Conservation (phyloP, 2,797 vertebrate species). For the Paratrypauchen microcephalus region DNA sequence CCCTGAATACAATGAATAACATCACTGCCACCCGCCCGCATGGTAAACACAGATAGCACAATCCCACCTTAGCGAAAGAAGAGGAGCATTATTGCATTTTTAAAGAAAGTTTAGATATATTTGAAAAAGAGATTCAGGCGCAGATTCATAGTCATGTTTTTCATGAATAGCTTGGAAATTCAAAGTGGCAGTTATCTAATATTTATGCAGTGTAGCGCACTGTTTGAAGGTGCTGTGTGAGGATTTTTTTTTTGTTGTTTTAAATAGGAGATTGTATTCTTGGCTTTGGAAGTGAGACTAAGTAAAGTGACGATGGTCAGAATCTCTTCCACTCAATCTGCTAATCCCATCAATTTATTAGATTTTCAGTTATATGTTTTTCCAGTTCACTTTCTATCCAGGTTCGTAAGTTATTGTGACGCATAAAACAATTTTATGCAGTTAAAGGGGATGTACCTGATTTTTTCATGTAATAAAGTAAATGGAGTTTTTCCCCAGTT, state of each 20-base stretch:
- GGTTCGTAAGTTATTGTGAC: too few relatives aligned
- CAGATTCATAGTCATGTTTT: conserved; percentile 3
- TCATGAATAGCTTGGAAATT: conserved; percentile 6
- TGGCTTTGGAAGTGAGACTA: conserved; percentile 11
- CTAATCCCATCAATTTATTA: background rate
- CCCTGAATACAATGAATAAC: conserved; percentile 57
- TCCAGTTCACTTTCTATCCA: too few relatives aligned
- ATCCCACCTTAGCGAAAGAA: background rate
- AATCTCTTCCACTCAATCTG: background rate
- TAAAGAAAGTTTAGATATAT: conserved; percentile 1
- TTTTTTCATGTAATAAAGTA: too few relatives aligned
- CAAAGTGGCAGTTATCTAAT: conserved; percentile 9
- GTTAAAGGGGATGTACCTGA: too few relatives aligned
- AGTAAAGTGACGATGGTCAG: background rate
- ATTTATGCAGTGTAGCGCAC: background rate
- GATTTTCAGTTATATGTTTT: background rate
- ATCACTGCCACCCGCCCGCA: conserved; percentile 34
- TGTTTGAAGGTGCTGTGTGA: background rate
- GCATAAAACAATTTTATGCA: too few relatives aligned
- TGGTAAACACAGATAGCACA: conserved; percentile 28
- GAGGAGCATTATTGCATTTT: background rate
- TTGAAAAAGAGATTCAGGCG: conserved; percentile 3
- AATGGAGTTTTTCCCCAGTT: too few relatives aligned
- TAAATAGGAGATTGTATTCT: conserved; percentile 14
- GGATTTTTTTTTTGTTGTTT: conserved; percentile 7